These are phyloP conservation scores for Eupithecia dodoneata DNA, from an alignment of 2,888 invertebrate genomes.

Conservation along the genomic window DNA sequence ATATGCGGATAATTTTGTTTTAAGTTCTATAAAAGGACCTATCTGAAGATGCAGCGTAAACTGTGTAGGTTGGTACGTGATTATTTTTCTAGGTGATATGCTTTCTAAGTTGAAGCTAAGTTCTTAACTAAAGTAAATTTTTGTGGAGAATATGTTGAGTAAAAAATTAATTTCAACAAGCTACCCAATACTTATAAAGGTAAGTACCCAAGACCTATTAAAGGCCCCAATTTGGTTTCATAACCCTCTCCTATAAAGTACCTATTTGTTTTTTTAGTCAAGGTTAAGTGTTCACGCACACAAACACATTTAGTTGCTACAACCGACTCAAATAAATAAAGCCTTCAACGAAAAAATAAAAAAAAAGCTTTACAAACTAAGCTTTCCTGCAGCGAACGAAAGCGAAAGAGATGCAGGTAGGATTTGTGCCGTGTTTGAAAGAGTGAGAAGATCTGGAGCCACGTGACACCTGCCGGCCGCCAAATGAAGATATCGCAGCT, in stretches of 20 bases:
- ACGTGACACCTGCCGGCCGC: constrained; percentile 83
- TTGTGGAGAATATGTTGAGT: too few species aligned
- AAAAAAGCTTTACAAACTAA: constrained; percentile 65
- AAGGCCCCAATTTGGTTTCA: neutral
- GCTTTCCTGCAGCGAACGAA: constrained; percentile 72
- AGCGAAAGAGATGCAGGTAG: constrained; percentile 59
- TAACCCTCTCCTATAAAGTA: constrained; percentile 13
- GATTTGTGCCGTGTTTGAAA: constrained; percentile 47
- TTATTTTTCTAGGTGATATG: too few species aligned
- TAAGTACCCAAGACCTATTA: too few species aligned
- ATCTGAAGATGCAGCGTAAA: too few species aligned
- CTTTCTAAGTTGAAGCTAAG: too few species aligned
- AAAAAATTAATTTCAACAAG: too few species aligned
- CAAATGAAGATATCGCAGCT: constrained; percentile 85
- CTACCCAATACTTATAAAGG: too few species aligned
- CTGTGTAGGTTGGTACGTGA: too few species aligned
- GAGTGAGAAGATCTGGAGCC: constrained; percentile 58
- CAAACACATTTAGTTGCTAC: constrained; percentile 66
- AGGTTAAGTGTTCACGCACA: constrained; percentile 43
- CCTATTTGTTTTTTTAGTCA: constrained; percentile 32
- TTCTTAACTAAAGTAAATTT: too few species aligned
- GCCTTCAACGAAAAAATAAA: constrained; percentile 65
- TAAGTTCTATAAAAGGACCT: too few species aligned
- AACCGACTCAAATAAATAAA: constrained; percentile 78
- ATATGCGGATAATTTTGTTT: too few species aligned